Evolutionary conservation across 2,888 invertebrate genomes (phyloP).

Genomic region (Tubulanus polymorphus): DNA sequence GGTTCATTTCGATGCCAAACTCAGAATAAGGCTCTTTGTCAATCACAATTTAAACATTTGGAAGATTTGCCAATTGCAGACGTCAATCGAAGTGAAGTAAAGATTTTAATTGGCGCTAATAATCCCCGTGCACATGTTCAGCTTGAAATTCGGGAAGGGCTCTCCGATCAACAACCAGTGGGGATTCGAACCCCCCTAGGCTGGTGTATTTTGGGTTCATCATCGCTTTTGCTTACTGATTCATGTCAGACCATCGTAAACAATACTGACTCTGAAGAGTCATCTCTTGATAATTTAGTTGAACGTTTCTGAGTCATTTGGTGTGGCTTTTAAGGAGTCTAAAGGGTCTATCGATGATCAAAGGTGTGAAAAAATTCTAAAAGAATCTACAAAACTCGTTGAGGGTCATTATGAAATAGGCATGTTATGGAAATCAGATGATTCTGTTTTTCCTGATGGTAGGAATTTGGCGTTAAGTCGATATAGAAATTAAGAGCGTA

Average conservation of each 20-base stretch:
- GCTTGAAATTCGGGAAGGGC: background rate
- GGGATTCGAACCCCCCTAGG: too few species aligned
- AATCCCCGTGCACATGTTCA: too few species aligned
- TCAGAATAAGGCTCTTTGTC: too few species aligned
- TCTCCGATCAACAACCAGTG: too few species aligned
- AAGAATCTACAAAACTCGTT: background rate
- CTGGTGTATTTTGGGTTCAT: too few species aligned
- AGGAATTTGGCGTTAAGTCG: background rate
- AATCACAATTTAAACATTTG: too few species aligned
- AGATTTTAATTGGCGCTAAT: too few species aligned
- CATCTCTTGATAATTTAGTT: background rate
- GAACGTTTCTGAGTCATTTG: slow-evolving; percentile 1
- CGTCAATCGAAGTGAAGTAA: too few species aligned
- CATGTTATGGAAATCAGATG: slow-evolving; percentile 1
- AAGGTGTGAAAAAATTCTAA: background rate
- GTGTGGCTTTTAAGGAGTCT: background rate
- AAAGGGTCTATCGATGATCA: background rate
- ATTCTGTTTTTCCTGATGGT: background rate
- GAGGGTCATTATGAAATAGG: background rate
- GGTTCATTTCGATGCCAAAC: too few species aligned
- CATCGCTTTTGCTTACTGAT: background rate
- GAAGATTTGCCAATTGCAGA: too few species aligned
- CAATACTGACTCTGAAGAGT: background rate
- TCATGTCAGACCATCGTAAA: background rate
- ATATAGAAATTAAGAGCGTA: too few species aligned